Conservation (phyloP, 2,113 vertebrate genomes). For the Pluvialis apricaria region DNA sequence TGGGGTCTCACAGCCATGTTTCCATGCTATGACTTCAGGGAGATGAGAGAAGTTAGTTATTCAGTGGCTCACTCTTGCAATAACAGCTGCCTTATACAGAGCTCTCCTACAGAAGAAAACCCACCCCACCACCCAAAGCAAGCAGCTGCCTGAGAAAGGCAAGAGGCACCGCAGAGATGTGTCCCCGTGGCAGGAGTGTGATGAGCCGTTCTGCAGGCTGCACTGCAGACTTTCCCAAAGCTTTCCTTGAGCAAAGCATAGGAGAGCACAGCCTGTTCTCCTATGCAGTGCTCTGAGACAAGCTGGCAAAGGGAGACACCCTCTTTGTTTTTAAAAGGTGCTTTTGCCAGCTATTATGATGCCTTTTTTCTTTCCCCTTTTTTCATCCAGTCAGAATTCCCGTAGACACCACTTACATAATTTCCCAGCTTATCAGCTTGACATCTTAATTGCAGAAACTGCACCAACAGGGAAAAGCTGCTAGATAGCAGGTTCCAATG, state of each 20-base stretch:
- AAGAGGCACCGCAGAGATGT: neutral
- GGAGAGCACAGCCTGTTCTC: neutral
- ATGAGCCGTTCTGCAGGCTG: neutral
- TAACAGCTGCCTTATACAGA: neutral
- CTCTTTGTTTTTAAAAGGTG: neutral
- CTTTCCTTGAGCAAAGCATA: neutral
- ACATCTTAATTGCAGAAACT: slow-evolving; percentile 9
- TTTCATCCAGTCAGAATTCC: neutral
- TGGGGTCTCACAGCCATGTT: neutral
- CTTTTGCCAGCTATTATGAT: neutral
- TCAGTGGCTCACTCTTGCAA: neutral
- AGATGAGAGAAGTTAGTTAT: neutral
- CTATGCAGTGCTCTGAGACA: neutral
- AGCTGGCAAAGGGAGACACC: neutral
- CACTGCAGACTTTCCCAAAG: neutral
- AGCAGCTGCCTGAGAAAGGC: neutral
- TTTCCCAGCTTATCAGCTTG: neutral
- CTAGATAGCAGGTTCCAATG: neutral
- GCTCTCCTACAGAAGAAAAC: neutral
- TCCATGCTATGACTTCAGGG: neutral
- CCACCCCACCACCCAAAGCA: neutral
- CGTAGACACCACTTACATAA: neutral
- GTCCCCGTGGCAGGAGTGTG: fast-evolving
- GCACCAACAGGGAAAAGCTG: neutral
- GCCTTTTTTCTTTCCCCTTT: neutral